Percentiles rank a stretch among this genome's conserved stretches.
phyloP scores from a whole-genome alignment of 2,888 invertebrate species.

The Cancer borealis region DNA sequence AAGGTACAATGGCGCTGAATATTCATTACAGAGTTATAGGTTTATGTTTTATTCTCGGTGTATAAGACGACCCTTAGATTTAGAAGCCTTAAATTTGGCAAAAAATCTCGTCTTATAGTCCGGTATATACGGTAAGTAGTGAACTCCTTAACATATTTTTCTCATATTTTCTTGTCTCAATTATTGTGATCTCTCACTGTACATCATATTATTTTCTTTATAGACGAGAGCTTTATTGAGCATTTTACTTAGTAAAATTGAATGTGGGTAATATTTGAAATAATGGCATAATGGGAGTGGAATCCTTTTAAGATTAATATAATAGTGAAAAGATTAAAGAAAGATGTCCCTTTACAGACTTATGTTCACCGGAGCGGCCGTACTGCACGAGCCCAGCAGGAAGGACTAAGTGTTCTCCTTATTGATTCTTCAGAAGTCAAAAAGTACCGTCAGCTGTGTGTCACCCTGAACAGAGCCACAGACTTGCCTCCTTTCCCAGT shows the following conservation, averaged over 20 bases:
- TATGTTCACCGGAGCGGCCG: slow-evolving; percentile 98
- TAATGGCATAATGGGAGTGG: background rate
- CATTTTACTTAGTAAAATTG: background rate
- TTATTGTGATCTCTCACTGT: background rate
- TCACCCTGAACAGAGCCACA: slow-evolving; percentile 70
- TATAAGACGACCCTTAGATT: no score
- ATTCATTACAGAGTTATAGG: no score
- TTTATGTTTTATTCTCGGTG: no score
- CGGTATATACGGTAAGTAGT: no score
- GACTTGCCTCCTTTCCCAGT: slow-evolving; percentile 75
- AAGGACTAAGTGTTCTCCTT: slow-evolving; percentile 94
- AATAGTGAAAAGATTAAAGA: background rate
- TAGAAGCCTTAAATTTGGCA: no score
- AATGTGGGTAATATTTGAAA: background rate
- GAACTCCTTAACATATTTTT: background rate
- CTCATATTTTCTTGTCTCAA: background rate
- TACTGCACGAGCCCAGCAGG: slow-evolving; percentile 93
- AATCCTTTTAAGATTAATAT: background rate
- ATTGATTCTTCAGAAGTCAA: slow-evolving; percentile 93
- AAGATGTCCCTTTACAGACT: slow-evolving; percentile 83
- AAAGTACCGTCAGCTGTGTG: slow-evolving; percentile 86
- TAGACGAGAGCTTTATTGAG: background rate
- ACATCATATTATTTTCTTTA: background rate
- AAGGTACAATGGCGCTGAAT: no score
- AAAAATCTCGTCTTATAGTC: no score